Evolutionary conservation across 37 sponge, comb jelly and placozoan genomes (phyloP).

Genomic region (Ephydatia muelleri): DNA sequence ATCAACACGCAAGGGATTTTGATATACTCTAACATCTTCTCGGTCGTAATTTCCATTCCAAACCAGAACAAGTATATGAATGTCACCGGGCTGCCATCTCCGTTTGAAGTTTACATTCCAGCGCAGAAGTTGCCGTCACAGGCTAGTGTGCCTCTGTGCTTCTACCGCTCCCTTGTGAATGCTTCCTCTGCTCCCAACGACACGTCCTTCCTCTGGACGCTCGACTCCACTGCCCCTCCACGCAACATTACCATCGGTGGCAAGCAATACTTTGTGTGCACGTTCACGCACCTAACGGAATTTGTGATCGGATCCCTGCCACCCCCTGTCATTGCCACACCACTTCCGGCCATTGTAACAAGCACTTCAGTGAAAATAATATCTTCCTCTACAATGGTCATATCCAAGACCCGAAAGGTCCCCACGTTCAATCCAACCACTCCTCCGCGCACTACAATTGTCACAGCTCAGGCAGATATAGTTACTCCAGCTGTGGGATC

Average conservation of each 20-base stretch:
- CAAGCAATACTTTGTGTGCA: slow-evolving; percentile 17
- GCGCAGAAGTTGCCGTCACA: not conserved
- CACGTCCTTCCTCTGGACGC: slow-evolving; percentile 20
- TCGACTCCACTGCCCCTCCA: slow-evolving; percentile 37
- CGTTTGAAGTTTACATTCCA: slow-evolving; percentile 46
- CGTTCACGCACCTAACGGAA: slow-evolving; percentile 63
- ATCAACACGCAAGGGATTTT: slow-evolving; percentile 25
- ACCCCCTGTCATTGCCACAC: slow-evolving; percentile 48
- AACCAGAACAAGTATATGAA: slow-evolving; percentile 22
- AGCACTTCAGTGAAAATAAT: slow-evolving; percentile 1
- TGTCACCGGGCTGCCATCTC: slow-evolving; percentile 11
- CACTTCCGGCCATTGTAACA: slow-evolving; percentile 20
- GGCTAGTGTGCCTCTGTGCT: slow-evolving; percentile 35
- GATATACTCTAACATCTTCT: slow-evolving; percentile 43
- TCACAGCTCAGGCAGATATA: not conserved
- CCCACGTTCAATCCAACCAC: not conserved
- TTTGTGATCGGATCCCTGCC: slow-evolving; percentile 69
- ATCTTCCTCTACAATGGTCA: slow-evolving; percentile 20
- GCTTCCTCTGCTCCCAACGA: not conserved
- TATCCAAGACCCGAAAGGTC: not conserved
- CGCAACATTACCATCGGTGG: not conserved
- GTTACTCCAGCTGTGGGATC: slow-evolving; percentile 19
- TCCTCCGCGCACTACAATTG: not conserved
- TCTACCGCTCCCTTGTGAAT: slow-evolving; percentile 56
- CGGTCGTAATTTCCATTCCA: slow-evolving; percentile 47